Conservation (phyloP, 2,888 invertebrate genomes). For the Incurvaria masculella region DNA sequence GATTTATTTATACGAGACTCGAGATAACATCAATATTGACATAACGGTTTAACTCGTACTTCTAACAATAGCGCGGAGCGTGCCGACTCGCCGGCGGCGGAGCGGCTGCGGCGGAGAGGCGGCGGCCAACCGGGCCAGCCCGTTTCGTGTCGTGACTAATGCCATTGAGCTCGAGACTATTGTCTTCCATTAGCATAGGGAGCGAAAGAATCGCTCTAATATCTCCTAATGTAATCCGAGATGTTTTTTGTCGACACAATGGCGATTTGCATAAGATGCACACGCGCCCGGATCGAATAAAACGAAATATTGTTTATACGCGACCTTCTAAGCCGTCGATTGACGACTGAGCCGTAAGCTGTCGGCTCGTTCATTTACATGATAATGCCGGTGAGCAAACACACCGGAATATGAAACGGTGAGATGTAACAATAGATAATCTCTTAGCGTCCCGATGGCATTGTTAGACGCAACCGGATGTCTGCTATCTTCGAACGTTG, state of each 20-base stretch:
- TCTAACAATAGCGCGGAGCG: neutral
- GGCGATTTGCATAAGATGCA: neutral
- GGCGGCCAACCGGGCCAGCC: neutral
- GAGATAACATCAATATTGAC: constrained; percentile 7
- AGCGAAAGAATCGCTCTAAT: neutral
- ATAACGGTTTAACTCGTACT: constrained; percentile 10
- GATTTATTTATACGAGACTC: neutral
- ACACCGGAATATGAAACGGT: neutral
- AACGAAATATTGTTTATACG: neutral
- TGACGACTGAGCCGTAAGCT: neutral
- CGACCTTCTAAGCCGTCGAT: neutral
- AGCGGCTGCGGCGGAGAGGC: constrained; percentile 10
- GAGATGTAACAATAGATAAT: neutral
- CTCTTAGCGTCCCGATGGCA: too few species aligned
- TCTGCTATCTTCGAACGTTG: too few species aligned
- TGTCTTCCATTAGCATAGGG: neutral
- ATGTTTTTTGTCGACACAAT: neutral
- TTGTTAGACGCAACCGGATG: too few species aligned
- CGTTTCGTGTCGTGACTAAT: neutral
- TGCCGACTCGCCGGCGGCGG: constrained; percentile 7
- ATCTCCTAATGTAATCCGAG: neutral
- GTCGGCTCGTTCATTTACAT: too few species aligned
- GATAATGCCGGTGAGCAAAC: neutral
- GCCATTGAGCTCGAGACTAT: neutral
- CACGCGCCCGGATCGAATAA: neutral